phyloP scores from a whole-genome alignment of 2,888 invertebrate genomes.

The Taenaris catops region DNA sequence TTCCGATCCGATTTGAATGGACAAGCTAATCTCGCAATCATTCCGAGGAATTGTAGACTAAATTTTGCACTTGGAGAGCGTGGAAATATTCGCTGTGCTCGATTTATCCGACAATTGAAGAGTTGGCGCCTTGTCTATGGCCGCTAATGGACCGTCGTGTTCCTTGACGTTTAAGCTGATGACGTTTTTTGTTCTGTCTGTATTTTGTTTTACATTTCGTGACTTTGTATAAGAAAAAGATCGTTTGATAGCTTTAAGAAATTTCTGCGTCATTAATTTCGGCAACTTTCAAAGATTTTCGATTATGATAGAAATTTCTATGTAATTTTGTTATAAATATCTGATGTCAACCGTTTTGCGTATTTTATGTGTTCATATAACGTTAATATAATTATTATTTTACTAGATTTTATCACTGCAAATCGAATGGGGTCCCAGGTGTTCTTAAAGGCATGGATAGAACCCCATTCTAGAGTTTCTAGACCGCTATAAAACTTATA shows the following conservation, averaged over 20 bases:
- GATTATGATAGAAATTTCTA: too few relatives aligned
- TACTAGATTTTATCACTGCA: too few relatives aligned
- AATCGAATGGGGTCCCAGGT: too few relatives aligned
- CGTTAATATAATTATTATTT: too few relatives aligned
- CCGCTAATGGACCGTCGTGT: constrained; percentile 26
- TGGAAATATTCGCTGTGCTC: constrained; percentile 26
- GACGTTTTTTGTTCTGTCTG: constrained; percentile 10
- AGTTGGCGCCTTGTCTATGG: constrained; percentile 26
- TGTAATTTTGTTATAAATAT: too few relatives aligned
- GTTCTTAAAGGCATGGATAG: too few relatives aligned
- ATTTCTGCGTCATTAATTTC: constrained; percentile 5
- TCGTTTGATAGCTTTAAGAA: not conserved
- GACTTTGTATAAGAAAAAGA: constrained; percentile 1
- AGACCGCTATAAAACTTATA: too few relatives aligned
- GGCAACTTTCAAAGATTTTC: not conserved
- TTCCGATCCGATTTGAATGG: constrained; percentile 48
- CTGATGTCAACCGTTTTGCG: too few relatives aligned
- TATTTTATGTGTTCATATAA: too few relatives aligned
- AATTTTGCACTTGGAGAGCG: constrained; percentile 28
- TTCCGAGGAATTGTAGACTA: constrained; percentile 43
- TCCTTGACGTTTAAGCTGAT: constrained; percentile 19
- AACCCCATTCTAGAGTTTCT: too few relatives aligned
- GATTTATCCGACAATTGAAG: constrained; percentile 28
- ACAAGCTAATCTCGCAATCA: constrained; percentile 34
- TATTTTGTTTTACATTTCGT: constrained; percentile 1